phyloP scores from a whole-genome alignment of 2,113 vertebrate genomes.

The Cichladusa arquata region DNA sequence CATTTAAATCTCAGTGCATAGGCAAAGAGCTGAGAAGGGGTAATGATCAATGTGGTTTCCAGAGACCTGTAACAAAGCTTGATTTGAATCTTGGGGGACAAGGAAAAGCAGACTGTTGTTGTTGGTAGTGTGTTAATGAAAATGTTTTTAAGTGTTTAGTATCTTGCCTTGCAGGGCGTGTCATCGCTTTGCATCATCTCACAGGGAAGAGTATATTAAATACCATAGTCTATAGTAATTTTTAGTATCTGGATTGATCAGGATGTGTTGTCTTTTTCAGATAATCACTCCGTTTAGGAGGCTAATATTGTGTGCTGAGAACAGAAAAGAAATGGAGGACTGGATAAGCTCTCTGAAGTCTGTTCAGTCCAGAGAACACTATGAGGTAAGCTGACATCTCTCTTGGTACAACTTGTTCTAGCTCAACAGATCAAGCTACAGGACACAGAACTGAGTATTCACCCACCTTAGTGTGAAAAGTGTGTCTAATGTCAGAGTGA shows the following conservation, averaged over 20 bases:
- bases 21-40: neutral
- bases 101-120: neutral
- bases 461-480: neutral
- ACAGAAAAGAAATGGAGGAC: conserved; percentile 92
- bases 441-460: neutral
- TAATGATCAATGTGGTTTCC: neutral
- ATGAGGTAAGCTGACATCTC: conserved; percentile 84
- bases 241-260: neutral
- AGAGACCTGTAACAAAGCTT: neutral
- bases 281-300: conserved; percentile 91
- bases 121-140: neutral
- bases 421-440: neutral
- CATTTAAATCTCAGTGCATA: neutral
- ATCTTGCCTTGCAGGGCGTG: neutral
- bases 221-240: neutral
- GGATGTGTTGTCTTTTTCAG: conserved; percentile 66
- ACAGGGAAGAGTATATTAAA: neutral
- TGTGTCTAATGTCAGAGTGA: neutral
- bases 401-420: neutral
- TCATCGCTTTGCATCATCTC: neutral
- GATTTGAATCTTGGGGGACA: neutral
- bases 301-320: conserved; percentile 88
- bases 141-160: neutral
- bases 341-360: conserved; percentile 93
- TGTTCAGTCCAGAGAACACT: conserved; percentile 92